Evolutionary conservation across 2,797 vertebrate species (phyloP), one percentile per base, ranked within the genome.

Genomic region (Channallabes apus): DNA sequence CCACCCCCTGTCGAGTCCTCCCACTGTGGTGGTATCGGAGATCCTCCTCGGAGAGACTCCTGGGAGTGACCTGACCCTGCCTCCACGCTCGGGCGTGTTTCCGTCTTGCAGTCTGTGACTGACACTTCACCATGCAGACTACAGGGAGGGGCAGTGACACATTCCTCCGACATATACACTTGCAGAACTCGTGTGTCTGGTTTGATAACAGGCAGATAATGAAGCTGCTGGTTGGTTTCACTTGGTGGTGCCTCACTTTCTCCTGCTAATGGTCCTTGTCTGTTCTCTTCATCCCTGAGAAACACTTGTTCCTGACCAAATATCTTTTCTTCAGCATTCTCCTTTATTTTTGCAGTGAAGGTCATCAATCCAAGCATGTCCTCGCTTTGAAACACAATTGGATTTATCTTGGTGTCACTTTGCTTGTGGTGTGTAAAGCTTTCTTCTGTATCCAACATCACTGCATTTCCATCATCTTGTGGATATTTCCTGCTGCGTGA

Each of bases 181-280:
- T 69, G 90, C 62, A 8, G 24, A 84, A 90, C 91, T 86, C 86
- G 91, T 51, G 46, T 11, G 27, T 84, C 89, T 75, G 68, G 91
- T 90, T 91, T 84, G 22, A 68, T 62, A 27, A 73, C 22, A 54
- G 77, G 4, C 3, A 84, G 24, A 76, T 64, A 29, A 17, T n/a
- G 72, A 82, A 78, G 83, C n/a, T 84, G 71, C 24, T 20, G 24
- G 46, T 68, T n/a, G 17, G n/a, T 80, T 85, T 86, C 46, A 87
- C 65, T 87, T 73, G 27, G 54, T 62, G 75, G 27, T 54, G n/a
- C n/a, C 35, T 83, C 83, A 61, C 41, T 79, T 59, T 88, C 87
- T 68, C 18, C 29, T 29, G 27, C 3, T 54, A 29, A 51, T 6
- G 20, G 22, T 27, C 2, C 59, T 56, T 18, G n/a, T 76, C 51